These are phyloP conservation scores for Drosophila sordidula DNA, from an alignment of 2,888 invertebrate genomes.

Conservation along the genomic window DNA sequence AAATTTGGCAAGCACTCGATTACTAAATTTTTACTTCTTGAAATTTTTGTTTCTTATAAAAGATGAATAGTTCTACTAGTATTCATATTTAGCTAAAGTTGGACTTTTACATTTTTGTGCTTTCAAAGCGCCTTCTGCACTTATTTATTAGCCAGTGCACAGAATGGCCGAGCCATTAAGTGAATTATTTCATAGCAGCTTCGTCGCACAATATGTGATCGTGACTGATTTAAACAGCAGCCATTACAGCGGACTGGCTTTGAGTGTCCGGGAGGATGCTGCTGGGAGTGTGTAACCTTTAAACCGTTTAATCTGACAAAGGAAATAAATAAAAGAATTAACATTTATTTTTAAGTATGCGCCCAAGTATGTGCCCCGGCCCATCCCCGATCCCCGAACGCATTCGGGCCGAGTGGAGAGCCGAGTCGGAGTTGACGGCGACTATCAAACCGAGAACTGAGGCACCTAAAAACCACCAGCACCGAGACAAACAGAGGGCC, in stretches of 20 bases:
- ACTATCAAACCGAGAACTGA: constrained; percentile 60
- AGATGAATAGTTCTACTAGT: no score
- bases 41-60: no score
- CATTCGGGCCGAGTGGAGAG: constrained; percentile 9
- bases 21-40: neutral
- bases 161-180: constrained; percentile 34
- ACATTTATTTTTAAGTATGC: constrained; percentile 80
- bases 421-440: constrained; percentile 58
- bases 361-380: constrained; percentile 60
- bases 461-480: constrained; percentile 55
- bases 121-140: constrained; percentile 15
- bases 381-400: constrained; percentile 23
- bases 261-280: constrained; percentile 20
- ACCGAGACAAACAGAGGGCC: constrained; percentile 69
- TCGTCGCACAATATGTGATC: constrained; percentile 41
- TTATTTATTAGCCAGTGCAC: constrained; percentile 34
- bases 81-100: no score
- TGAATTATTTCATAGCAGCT: constrained; percentile 48
- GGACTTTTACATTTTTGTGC: constrained; percentile 3
- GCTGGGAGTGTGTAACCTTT: constrained; percentile 61
- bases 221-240: constrained; percentile 61
- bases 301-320: constrained; percentile 81
- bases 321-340: constrained; percentile 81
- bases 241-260: constrained; percentile 19
- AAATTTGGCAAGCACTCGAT: no score